These are phyloP conservation scores for Grammomys surdaster DNA, from an alignment of 2,113 vertebrate species.

Conservation along the genomic window DNA sequence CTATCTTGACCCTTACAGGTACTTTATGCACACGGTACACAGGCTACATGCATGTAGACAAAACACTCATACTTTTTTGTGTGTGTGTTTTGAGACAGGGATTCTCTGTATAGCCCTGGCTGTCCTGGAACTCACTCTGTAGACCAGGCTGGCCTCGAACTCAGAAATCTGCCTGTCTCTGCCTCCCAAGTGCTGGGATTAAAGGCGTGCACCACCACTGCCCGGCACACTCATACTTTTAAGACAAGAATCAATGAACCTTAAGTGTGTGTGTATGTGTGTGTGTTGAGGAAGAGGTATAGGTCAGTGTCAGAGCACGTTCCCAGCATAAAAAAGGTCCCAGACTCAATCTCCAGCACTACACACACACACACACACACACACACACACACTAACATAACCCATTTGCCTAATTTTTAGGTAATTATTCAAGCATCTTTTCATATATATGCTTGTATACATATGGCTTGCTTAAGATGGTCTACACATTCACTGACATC, in stretches of 20 bases:
- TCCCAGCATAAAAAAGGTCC: not conserved
- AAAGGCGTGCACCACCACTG: too few species aligned
- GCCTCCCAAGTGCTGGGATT: too few species aligned
- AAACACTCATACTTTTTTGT: not conserved
- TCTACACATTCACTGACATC: not conserved
- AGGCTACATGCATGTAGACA: not conserved
- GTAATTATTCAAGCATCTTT: not conserved
- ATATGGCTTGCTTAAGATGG: not conserved
- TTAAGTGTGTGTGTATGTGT: not conserved
- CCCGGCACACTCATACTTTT: not conserved
- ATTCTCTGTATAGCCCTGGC: too few species aligned
- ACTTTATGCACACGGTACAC: not conserved
- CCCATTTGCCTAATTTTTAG: not conserved
- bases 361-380: not conserved
- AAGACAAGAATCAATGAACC: not conserved
- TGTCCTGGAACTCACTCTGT: too few species aligned
- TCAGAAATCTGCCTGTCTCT: too few species aligned
- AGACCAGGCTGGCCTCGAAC: too few species aligned
- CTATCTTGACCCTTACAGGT: not conserved
- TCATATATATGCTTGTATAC: not conserved
- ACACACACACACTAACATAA: not conserved
- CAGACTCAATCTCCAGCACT: not conserved
- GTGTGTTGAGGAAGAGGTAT: not conserved
- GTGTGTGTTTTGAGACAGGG: too few species aligned
- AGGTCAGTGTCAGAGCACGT: not conserved